A percentile compares a stretch with the other conserved stretches of the same genome.
These are phyloP conservation scores for Poicephalus meyeri DNA, from an alignment of 2,113 vertebrate species.

Conservation along the genomic window DNA sequence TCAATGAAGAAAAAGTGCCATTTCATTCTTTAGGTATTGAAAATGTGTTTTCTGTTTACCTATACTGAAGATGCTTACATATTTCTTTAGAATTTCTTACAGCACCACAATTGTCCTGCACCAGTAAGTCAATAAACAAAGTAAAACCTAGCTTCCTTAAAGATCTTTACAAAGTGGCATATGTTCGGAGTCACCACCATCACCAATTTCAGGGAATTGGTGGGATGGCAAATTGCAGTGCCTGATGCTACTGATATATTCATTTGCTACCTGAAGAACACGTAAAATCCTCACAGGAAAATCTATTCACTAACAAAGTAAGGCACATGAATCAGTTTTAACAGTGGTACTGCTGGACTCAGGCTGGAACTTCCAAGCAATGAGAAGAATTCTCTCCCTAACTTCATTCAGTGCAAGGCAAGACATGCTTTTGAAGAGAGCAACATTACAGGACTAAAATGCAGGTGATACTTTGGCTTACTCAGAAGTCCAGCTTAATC, in stretches of 20 bases:
- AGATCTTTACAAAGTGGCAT: not conserved
- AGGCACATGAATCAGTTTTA: not conserved
- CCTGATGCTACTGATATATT: not conserved
- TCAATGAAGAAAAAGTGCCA: not conserved
- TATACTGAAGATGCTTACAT: not conserved
- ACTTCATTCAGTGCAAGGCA: not conserved
- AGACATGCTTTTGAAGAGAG: not conserved
- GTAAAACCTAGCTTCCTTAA: not conserved
- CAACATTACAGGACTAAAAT: not conserved
- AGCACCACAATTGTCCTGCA: not conserved
- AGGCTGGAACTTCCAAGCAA: not conserved
- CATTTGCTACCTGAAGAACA: not conserved
- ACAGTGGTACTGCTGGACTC: not conserved
- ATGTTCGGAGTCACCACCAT: not conserved
- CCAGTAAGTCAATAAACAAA: not conserved
- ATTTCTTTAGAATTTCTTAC: not conserved
- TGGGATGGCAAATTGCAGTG: not conserved
- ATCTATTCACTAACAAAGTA: not conserved
- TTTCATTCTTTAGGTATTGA: not conserved
- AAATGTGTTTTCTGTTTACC: not conserved
- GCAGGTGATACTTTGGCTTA: not conserved
- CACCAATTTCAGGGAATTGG: not conserved
- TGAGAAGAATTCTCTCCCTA: fast-evolving
- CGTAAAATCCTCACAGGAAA: not conserved
- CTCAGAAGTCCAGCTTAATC: not conserved